phyloP scores from a whole-genome alignment of 2,113 vertebrate genomes.

The Nycticryphes semicollaris region DNA sequence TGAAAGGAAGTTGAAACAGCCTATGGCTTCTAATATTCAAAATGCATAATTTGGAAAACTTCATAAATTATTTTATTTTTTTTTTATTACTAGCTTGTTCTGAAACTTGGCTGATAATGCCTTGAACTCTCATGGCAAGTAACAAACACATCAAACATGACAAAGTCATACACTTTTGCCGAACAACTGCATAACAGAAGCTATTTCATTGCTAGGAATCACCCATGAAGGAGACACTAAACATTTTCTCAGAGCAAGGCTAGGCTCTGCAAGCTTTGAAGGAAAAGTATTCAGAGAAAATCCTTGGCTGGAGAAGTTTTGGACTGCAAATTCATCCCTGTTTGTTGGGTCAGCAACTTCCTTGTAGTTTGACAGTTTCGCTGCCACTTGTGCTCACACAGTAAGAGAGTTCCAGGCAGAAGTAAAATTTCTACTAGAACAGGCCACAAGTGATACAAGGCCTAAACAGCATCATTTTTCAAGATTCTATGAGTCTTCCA shows the following conservation, averaged over 20 bases:
- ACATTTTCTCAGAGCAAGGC: background rate
- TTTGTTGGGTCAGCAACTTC: background rate
- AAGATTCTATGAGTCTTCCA: background rate
- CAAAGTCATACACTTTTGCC: background rate
- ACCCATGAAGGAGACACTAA: background rate
- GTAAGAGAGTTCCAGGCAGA: background rate
- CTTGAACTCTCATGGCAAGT: rapidly evolving
- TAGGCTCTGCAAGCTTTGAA: background rate
- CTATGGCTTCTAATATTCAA: background rate
- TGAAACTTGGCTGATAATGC: background rate
- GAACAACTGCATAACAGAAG: background rate
- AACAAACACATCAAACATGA: background rate
- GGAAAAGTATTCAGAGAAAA: background rate
- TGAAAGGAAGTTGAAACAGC: background rate
- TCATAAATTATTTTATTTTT: background rate
- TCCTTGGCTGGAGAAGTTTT: background rate
- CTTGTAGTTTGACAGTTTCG: background rate
- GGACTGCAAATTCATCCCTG: background rate
- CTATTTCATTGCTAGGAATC: background rate
- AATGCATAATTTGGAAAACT: background rate
- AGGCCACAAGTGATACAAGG: background rate
- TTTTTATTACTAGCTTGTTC: background rate
- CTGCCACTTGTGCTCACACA: background rate
- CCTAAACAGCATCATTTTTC: background rate
- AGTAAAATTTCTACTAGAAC: background rate